phyloP scores from a whole-genome alignment of 2,113 vertebrate genomes.

The Micronycteris hirsuta region DNA sequence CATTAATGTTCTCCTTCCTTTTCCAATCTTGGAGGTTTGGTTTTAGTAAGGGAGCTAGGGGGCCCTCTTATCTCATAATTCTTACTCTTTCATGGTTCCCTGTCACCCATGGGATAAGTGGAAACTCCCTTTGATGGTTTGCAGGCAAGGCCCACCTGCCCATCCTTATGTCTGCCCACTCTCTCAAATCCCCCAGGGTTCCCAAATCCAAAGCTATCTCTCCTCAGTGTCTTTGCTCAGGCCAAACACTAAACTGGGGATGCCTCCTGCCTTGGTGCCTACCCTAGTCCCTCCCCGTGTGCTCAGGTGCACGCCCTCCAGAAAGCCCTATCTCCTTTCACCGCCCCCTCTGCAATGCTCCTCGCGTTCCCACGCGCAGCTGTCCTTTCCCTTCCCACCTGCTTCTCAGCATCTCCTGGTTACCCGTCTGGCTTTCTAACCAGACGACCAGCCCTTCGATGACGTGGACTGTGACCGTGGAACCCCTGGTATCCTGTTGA shows the following conservation, averaged over 20 bases:
- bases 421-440: neutral
- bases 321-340: neutral
- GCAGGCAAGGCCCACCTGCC: neutral
- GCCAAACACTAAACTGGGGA: neutral
- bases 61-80: neutral
- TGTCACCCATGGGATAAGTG: neutral
- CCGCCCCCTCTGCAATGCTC: neutral
- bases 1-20: neutral
- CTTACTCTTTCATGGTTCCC: neutral
- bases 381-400: neutral
- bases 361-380: neutral
- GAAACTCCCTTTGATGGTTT: neutral
- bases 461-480: neutral
- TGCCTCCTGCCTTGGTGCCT: neutral
- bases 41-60: neutral
- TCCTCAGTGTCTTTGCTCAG: neutral
- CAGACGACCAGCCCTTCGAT: neutral
- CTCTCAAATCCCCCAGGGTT: too few relatives aligned
- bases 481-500: neutral
- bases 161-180: neutral
- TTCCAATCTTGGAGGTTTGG: neutral
- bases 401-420: neutral
- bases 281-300: rapidly evolving
- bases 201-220: neutral
- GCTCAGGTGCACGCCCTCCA: neutral